Evolutionary conservation across 2,888 invertebrate species (phyloP).

Genomic region (Patella caerulea): DNA sequence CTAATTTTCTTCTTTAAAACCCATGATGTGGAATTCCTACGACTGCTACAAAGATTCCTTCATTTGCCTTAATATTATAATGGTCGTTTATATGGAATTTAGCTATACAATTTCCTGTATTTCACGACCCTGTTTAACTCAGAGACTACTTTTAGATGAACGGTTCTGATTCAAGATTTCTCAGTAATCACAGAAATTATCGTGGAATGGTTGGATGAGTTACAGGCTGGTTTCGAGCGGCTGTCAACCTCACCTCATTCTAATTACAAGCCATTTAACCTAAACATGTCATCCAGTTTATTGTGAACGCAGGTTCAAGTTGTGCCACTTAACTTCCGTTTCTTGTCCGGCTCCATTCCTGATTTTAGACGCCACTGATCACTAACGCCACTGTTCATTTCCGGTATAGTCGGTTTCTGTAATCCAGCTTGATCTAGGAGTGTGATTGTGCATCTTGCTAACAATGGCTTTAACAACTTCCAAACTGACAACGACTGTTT

Average conservation of each 20-base stretch:
- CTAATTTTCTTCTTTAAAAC: no score
- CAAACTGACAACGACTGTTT: conserved; percentile 4
- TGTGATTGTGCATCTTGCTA: conserved; percentile 13
- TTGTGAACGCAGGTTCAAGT: background rate
- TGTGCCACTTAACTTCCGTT: conserved; percentile 9
- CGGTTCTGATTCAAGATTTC: no score
- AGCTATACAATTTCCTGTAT: conserved; percentile 4
- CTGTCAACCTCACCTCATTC: conserved; percentile 5
- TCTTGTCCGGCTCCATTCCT: conserved; percentile 7
- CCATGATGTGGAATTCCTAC: no score
- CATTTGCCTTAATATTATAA: no score
- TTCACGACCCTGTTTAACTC: background rate
- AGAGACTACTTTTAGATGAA: no score
- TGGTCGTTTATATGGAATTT: background rate
- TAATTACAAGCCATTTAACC: conserved; percentile 10
- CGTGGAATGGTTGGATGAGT: background rate
- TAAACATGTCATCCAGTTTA: conserved; percentile 10
- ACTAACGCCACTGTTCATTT: conserved; percentile 12
- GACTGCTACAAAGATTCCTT: no score
- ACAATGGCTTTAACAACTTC: conserved; percentile 9
- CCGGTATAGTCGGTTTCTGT: conserved; percentile 4
- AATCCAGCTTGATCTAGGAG: conserved; percentile 1
- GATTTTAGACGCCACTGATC: conserved; percentile 7
- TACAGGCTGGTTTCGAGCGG: background rate
- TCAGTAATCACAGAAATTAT: background rate